Conservation (phyloP, 2,888 invertebrate genomes). For the Drymonia ruficornis region DNA sequence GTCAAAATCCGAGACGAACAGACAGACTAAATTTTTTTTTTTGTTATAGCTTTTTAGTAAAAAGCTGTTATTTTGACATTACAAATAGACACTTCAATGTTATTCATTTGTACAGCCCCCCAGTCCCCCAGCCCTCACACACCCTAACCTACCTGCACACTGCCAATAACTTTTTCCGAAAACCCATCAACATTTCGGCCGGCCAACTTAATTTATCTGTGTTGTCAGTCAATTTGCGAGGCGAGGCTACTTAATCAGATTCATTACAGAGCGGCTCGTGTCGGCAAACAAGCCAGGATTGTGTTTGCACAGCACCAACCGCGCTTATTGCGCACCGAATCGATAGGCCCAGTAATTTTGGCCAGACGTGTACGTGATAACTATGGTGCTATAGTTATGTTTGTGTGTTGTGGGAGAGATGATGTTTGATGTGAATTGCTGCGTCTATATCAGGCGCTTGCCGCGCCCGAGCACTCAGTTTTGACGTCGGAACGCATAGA, state of each 20-base stretch:
- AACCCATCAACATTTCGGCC: conserved; percentile 35
- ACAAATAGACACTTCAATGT: no score
- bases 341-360: conserved; percentile 53
- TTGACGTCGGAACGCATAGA: no score
- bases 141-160: no score
- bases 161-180: no score
- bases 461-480: no score
- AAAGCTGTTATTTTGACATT: no score
- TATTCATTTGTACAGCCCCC: no score
- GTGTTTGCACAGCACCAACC: conserved; percentile 40
- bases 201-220: conserved; percentile 48
- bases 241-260: conserved; percentile 79
- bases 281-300: conserved; percentile 55
- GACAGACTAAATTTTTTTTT: no score
- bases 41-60: no score
- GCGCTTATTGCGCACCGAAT: conserved; percentile 46
- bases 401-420: neutral
- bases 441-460: no score
- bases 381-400: conserved; percentile 20
- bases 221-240: conserved; percentile 51
- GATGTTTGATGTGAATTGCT: neutral
- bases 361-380: conserved; percentile 44
- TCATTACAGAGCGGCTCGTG: conserved; percentile 66
- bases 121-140: no score
- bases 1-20: no score